Base-by-base conservation (phyloP, 2,888 invertebrate genomes). In the Athetis lepigone region DNA sequence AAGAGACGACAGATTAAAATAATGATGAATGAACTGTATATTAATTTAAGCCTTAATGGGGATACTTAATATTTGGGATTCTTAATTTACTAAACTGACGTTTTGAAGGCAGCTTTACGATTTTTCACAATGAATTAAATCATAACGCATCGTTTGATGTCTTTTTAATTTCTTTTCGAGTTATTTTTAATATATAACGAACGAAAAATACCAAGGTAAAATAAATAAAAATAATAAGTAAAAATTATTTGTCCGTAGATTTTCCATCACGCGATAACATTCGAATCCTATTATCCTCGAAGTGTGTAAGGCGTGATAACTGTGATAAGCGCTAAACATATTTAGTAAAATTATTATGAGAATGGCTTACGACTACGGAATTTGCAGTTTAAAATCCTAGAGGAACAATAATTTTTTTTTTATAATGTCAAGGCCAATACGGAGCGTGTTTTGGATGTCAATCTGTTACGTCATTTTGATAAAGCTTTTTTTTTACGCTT, bases 1-100 rank as follows among this genome's bases (percentile, higher is more conserved):
- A 25, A 49, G 58, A 65, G 49, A 49, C 2, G 19, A 49, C 19
- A 67, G 13, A 58, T 51, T 51, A 51, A 36, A 33, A 8, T 37
- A 39, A 45, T 8, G 11, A 60, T 51, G 33, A 46, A 29, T 46
- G 36, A 13, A 16, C 4, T 21, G 16, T 1, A 27, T 36, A 33
- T 18, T 13, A 3, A 27, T 8, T 6, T 6, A 1, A 5, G 27
- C 27, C 4, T 27, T 27, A 8, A 7, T 7, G 27, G 8, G n/a
- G n/a, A n/a, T n/a, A n/a, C n/a, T n/a, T 27, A 8, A 27, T 8
- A 27, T 27, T 27, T 27, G 7, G 2, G 27, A 2, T 1, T 27
- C 9, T 27, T 27, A 27, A 8, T 27, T 27, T 27, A 27, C 2
- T 27, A 27, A 27, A 27, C 8, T 27, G 27, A 1, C 27, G 27